Evolutionary conservation across 2,797 vertebrate species (phyloP), one percentile per base, ranked within the genome.

Genomic region (Benthosema pterotum): DNA sequence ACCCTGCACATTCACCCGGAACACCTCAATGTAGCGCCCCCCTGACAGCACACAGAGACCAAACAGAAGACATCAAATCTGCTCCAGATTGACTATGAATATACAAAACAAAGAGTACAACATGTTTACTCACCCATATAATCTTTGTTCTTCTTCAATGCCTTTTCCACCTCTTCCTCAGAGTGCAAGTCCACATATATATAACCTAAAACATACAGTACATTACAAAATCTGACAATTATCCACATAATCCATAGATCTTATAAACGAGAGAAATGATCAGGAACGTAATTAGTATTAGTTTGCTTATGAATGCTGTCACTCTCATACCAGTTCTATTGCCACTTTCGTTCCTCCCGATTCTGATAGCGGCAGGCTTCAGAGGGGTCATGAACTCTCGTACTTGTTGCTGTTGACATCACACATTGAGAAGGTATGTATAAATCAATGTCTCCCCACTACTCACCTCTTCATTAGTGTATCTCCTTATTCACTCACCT

Each of bases 101-200:
- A 58, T 11, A 3, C 4, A 42, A 9, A 54, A 52, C 15, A 46
- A 2, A 64, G 2, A 19, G 11, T 14, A 11, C n/a, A 0, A 45
- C 4, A 14, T 25, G 32, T 32, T 47, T 45, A 57, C 89, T 92
- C 64, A 99, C 98, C 96, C 87, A 99, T 94, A 80, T 97, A 99
- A 66, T 99, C 97, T 76, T 94, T 95, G 67, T 95, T 94, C 52
- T 91, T 91, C 66, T 93, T 95, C 71, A 99, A 87, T 48, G 96
- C 96, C 70, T 94, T 95, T 53, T 88, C 90, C 51, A 96, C 89
- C 18, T 99, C 95, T 55, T 94, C 93, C 7, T 95, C 94, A 0
- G 93, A 96, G 63, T 71, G 83, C 65, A 99, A 83, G 65, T 99
- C 97, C 86, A 97, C 94, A 82, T 96, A 99, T 47, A 99, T 77